Evolutionary conservation across 2,797 vertebrate species (phyloP).

Genomic region (Kryptolebias ocellatus): DNA sequence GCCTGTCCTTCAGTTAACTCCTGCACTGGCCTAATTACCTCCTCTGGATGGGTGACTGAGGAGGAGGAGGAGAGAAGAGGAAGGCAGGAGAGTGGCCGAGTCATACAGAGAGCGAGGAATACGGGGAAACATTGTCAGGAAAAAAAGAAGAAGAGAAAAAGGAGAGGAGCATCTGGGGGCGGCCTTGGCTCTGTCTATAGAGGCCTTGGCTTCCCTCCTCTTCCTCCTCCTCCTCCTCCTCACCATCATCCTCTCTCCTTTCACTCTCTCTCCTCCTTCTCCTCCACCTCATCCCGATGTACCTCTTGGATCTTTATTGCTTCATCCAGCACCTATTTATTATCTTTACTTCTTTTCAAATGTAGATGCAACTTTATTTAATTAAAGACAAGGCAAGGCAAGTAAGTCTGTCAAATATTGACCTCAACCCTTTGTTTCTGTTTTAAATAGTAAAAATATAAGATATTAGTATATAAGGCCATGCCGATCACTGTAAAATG

Average conservation of each 20-base stretch:
- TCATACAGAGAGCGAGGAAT: conserved; percentile 15
- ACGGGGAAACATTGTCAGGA: conserved; percentile 18
- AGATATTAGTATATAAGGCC: neutral
- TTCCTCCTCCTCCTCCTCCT: conserved; percentile 57
- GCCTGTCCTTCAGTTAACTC: conserved; percentile 55
- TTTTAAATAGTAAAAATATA: neutral
- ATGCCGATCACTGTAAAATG: neutral
- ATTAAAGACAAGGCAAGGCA: neutral
- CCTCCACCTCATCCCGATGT: conserved; percentile 31
- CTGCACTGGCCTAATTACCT: conserved; percentile 48
- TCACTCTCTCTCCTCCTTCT: conserved; percentile 35
- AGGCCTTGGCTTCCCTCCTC: conserved; percentile 70
- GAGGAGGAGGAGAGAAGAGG: conserved; percentile 23
- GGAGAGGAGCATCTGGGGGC: conserved; percentile 66
- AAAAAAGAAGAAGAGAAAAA: conserved; percentile 26
- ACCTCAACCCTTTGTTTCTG: neutral
- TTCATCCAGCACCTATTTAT: too few species aligned
- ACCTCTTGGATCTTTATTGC: conserved; percentile 25
- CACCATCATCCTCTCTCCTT: conserved; percentile 52
- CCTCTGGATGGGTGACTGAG: conserved; percentile 43
- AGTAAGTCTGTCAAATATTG: too few species aligned
- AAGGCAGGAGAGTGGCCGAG: conserved; percentile 32
- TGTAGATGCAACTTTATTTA: conserved; percentile 11
- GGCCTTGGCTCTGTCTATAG: conserved; percentile 70
- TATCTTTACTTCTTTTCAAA: neutral